These are phyloP conservation scores for Trichacis sp. DNA, from an alignment of 2,888 invertebrate species.

Conservation along the genomic window DNA sequence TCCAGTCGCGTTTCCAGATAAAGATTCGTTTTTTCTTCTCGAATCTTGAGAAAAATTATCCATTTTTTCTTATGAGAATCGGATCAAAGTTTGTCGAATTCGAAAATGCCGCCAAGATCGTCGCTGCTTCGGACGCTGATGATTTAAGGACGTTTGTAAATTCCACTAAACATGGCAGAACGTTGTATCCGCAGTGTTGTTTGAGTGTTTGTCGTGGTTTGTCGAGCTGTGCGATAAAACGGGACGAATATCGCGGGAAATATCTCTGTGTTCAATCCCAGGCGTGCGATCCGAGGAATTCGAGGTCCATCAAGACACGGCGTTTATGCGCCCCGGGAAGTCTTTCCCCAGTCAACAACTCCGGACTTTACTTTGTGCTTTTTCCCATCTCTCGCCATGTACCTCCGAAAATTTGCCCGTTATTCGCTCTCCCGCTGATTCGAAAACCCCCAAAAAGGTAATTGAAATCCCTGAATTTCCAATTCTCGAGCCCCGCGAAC, in stretches of 20 bases:
- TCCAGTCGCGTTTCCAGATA: too few species aligned
- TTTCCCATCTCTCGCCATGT: constrained; percentile 52
- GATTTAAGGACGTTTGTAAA: too few species aligned
- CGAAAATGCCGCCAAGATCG: too few species aligned
- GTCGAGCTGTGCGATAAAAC: constrained; percentile 49
- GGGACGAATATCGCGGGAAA: too few species aligned
- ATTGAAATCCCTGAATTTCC: constrained; percentile 41
- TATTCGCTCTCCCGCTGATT: constrained; percentile 53
- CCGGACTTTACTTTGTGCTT: constrained; percentile 49
- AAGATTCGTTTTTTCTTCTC: too few species aligned
- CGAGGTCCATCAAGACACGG: constrained; percentile 18
- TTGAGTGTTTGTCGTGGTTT: too few species aligned
- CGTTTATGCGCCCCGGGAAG: constrained; percentile 37
- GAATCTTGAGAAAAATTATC: too few species aligned
- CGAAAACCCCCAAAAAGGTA: constrained; percentile 57
- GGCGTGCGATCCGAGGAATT: too few species aligned
- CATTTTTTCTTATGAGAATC: too few species aligned
- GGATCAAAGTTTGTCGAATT: too few species aligned
- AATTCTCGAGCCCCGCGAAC: constrained; percentile 37
- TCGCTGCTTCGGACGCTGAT: too few species aligned
- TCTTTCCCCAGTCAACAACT: constrained; percentile 46
- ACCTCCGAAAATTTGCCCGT: constrained; percentile 58
- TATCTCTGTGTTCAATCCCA: too few species aligned
- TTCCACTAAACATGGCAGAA: constrained; percentile 26
- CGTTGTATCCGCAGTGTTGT: constrained; percentile 61